A percentile compares a stretch with the other conserved stretches of the same genome.
phyloP scores from a whole-genome alignment of 2,888 invertebrate genomes.

The Eurois occulta region DNA sequence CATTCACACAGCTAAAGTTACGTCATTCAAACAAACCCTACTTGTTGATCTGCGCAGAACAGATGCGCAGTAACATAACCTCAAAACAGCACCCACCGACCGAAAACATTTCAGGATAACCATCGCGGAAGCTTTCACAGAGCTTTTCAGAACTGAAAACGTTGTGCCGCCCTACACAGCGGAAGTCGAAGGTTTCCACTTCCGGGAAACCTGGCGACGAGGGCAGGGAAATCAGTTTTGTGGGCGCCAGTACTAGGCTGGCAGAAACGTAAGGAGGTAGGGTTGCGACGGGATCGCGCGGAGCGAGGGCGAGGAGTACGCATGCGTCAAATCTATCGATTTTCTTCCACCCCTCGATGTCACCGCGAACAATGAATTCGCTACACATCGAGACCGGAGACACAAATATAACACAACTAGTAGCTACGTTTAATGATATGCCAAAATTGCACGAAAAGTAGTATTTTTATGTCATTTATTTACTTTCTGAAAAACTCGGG shows the following conservation, averaged over 20 bases:
- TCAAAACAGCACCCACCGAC: slow-evolving; percentile 25
- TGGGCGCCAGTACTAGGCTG: slow-evolving; percentile 87
- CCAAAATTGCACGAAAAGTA: not conserved
- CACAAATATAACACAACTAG: slow-evolving; percentile 19
- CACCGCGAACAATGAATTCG: not conserved
- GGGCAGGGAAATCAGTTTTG: slow-evolving; percentile 89
- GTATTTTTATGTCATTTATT: slow-evolving; percentile 18
- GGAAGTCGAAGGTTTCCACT: slow-evolving; percentile 81
- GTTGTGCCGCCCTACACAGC: slow-evolving; percentile 82
- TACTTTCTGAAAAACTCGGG: not conserved
- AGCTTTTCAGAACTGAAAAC: slow-evolving; percentile 50
- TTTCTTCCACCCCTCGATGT: slow-evolving; percentile 41
- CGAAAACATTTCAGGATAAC: slow-evolving; percentile 32
- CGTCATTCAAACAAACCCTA: slow-evolving; percentile 38
- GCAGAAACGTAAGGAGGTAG: slow-evolving; percentile 71
- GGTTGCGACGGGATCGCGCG: slow-evolving; percentile 19
- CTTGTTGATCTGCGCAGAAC: slow-evolving; percentile 76
- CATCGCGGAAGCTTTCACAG: slow-evolving; percentile 36
- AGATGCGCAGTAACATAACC: slow-evolving; percentile 75
- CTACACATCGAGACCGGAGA: slow-evolving; percentile 15
- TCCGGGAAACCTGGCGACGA: slow-evolving; percentile 84
- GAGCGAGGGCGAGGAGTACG: slow-evolving; percentile 63
- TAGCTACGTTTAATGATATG: slow-evolving; percentile 2
- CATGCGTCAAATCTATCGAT: slow-evolving; percentile 75
- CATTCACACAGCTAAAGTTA: slow-evolving; percentile 1